These are phyloP conservation scores for Cichladusa arquata DNA, from an alignment of 2,113 vertebrate genomes.

Conservation along the genomic window DNA sequence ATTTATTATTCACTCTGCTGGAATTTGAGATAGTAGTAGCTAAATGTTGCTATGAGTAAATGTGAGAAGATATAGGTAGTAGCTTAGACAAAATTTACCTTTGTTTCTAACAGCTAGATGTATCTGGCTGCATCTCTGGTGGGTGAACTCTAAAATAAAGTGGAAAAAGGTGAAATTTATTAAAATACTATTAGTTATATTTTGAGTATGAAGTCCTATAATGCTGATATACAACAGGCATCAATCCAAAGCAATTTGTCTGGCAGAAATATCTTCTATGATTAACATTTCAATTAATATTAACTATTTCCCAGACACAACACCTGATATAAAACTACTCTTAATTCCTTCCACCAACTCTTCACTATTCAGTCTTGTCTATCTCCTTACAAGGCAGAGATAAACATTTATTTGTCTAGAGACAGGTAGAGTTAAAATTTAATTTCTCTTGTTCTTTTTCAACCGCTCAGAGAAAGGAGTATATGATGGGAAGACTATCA, in stretches of 20 bases:
- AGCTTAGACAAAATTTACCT: not conserved
- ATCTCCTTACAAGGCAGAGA: slow-evolving; percentile 32
- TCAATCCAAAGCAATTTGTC: slow-evolving; percentile 9
- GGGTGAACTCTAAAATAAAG: not conserved
- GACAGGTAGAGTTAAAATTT: slow-evolving; percentile 51
- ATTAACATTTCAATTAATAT: slow-evolving; percentile 9
- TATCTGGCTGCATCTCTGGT: not conserved
- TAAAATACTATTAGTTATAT: slow-evolving; percentile 1
- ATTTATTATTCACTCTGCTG: not conserved
- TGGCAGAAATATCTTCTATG: slow-evolving; percentile 2
- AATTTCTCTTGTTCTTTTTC: slow-evolving; percentile 61
- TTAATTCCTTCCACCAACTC: slow-evolving; percentile 13
- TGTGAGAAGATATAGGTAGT: slow-evolving; percentile 5
- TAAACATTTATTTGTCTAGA: slow-evolving; percentile 31
- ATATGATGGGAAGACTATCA: slow-evolving; percentile 68
- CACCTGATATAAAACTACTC: not conserved
- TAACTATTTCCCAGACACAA: slow-evolving; percentile 4
- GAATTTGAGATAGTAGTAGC: not conserved
- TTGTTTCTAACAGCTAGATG: not conserved
- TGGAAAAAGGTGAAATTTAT: not conserved
- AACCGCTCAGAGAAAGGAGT: slow-evolving; percentile 69
- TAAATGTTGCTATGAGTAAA: slow-evolving; percentile 15
- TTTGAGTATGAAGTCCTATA: slow-evolving; percentile 17
- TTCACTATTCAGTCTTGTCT: slow-evolving; percentile 26
- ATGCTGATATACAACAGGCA: not conserved